Conservation (phyloP, 2,797 vertebrate genomes). For the Hoplostethus atlanticus region DNA sequence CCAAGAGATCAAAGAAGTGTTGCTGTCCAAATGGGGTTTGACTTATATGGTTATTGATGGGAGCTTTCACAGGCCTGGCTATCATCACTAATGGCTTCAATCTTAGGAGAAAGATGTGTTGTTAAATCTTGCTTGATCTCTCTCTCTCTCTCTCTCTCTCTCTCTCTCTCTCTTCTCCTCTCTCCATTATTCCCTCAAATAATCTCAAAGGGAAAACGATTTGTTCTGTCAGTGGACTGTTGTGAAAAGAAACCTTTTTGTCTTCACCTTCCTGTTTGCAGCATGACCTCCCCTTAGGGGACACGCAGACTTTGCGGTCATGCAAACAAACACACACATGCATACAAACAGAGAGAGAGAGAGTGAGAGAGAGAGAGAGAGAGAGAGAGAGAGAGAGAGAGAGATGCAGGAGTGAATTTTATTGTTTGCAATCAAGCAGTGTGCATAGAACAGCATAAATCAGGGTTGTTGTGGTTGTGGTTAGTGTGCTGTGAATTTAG, state of each 20-base stretch:
- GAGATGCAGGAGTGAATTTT: constrained; percentile 12
- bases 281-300: constrained; percentile 48
- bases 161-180: neutral
- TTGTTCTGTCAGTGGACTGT: constrained; percentile 46
- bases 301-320: constrained; percentile 33
- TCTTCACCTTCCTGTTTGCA: constrained; percentile 57
- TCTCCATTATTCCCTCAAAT: constrained; percentile 30
- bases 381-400: constrained; percentile 20
- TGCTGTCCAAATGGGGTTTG: constrained; percentile 19
- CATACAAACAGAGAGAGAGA: constrained; percentile 1
- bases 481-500: neutral
- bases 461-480: constrained; percentile 32
- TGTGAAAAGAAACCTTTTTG: constrained; percentile 58
- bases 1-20: constrained; percentile 3
- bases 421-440: constrained; percentile 31
- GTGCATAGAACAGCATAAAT: constrained; percentile 18
- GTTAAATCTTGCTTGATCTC: too few species aligned
- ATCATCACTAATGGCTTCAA: neutral
- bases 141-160: neutral
- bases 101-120: neutral
- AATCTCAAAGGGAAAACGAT: constrained; percentile 30
- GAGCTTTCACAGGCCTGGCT: neutral
- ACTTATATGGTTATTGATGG: constrained; percentile 12
- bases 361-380: neutral
- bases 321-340: constrained; percentile 40